These are phyloP conservation scores for Drosophila parvula DNA, from an alignment of 1,140 invertebrate species.

Conservation along the genomic window DNA sequence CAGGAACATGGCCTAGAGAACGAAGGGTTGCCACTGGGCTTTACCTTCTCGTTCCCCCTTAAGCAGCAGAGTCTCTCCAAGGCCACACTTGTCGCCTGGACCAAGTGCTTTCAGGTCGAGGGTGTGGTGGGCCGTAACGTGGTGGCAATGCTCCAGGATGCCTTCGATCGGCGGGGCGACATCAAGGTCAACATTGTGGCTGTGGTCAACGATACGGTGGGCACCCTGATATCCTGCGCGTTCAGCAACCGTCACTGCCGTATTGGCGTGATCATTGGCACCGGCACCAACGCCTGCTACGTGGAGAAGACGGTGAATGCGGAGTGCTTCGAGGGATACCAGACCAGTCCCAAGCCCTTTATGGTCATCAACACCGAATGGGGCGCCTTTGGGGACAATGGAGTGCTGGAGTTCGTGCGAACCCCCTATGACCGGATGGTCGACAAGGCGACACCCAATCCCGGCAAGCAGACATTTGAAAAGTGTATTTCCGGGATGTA, in stretches of 20 bases:
- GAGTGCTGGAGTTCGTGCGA: constrained; percentile 85
- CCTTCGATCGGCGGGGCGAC: constrained; percentile 87
- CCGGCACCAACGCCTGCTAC: constrained; percentile 98
- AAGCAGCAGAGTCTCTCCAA: constrained; percentile 94
- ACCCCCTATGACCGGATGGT: constrained; percentile 95
- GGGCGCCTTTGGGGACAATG: constrained; percentile 98
- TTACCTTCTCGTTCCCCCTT: constrained; percentile 99
- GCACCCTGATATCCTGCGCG: constrained; percentile 89
- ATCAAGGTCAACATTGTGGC: constrained; percentile 92
- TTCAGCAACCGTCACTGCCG: constrained; percentile 51
- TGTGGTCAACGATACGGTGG: constrained; percentile 98
- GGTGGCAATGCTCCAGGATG: constrained; percentile 91
- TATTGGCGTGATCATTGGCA: constrained; percentile 89
- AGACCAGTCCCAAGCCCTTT: constrained; percentile 85
- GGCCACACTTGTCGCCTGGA: constrained; percentile 96
- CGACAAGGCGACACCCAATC: constrained; percentile 92
- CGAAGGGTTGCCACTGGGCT: constrained; percentile 89
- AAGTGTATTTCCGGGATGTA: constrained; percentile 98
- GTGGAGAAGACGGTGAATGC: constrained; percentile 89
- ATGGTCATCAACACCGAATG: constrained; percentile 98
- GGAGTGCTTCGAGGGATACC: constrained; percentile 86
- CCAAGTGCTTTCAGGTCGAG: constrained; percentile 84
- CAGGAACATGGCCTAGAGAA: constrained; percentile 88
- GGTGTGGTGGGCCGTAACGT: constrained; percentile 90
- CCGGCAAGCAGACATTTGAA: constrained; percentile 93